Evolutionary conservation across 2,888 invertebrate genomes (phyloP), one percentile per base, ranked within the genome.

Genomic region (Microctonus aethiopoides): DNA sequence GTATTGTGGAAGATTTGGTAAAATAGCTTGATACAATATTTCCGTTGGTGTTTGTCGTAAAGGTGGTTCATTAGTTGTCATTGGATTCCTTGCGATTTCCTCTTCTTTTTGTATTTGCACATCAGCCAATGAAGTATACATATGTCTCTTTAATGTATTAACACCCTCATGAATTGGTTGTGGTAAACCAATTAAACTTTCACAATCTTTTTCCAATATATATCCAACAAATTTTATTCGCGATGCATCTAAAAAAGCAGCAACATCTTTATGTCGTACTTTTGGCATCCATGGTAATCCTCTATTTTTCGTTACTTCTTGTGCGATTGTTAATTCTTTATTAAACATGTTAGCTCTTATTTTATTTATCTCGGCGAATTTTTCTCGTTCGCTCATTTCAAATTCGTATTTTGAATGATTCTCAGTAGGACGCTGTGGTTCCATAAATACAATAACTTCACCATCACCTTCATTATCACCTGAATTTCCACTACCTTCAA

Each of bases 121-220:
- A 88, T 99, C 98, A 16, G 97, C 92, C 72, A 99, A 88, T 65
- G 98, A 98, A 41, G 94, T 92, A 85, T 99, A 99, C 90, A 98
- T 93, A 83, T 98, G 97, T 86, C 91, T 90, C 87, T 94, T 94
- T 46, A 98, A 88, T 68, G 96, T 96, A 81, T 93, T 93, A 36
- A 99, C 94, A 34, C 98, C 97, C 88, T 99, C 98, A 83, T 97
- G 96, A 80, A 99, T 98, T 0, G 99, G 98, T 80, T 95, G 94
- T 0, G 99, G 99, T 68, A 99, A 88, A 1, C 99, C 99, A 67
- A 98, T 97, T 75, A 98, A 89, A 65, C 97, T 97, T 72, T 92
- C 92, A 68, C 93, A 90, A 84, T 99, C 98, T 29, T 93, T 93
- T 74, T 92, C 93, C 60, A 99, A 89, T 67, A 94, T 94, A 85